phyloP scores from a whole-genome alignment of 2,888 invertebrate genomes.

The Netelia fuscicornis region DNA sequence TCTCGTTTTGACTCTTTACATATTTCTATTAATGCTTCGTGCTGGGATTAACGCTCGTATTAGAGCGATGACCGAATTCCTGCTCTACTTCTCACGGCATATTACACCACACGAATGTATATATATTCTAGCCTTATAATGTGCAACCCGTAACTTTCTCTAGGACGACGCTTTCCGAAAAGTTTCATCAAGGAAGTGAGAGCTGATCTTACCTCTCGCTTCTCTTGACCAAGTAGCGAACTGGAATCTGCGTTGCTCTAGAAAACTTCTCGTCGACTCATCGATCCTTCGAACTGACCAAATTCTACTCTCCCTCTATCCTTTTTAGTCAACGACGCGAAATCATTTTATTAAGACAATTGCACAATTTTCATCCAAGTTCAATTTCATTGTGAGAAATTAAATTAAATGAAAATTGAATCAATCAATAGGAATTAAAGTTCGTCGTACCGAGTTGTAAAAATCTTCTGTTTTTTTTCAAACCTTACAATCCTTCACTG shows the following conservation, averaged over 20 bases:
- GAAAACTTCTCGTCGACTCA: conserved; percentile 4
- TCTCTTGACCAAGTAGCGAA: background rate
- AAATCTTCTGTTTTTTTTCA: too few species aligned
- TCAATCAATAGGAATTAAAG: too few species aligned
- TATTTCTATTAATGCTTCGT: conserved; percentile 37
- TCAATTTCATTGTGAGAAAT: too few species aligned
- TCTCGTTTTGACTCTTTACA: background rate
- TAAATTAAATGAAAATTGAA: too few species aligned
- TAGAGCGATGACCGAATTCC: conserved; percentile 52
- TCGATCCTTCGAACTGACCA: conserved; percentile 17
- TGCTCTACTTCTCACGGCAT: conserved; percentile 12
- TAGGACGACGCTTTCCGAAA: background rate
- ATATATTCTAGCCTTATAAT: background rate
- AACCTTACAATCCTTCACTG: too few species aligned
- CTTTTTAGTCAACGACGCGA: background rate
- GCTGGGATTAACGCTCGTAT: conserved; percentile 50
- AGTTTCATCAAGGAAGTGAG: background rate
- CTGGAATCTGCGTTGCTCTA: background rate
- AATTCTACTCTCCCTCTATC: background rate
- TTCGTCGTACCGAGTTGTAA: too few species aligned
- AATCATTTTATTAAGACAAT: too few species aligned
- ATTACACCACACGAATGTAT: background rate
- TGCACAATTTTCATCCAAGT: too few species aligned
- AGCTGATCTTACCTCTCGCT: background rate
- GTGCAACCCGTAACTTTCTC: background rate